Percentiles rank a stretch among this genome's conserved stretches.
These are phyloP conservation scores for Eulemur rubriventer DNA, from an alignment of 2,797 vertebrate genomes.

Conservation along the genomic window DNA sequence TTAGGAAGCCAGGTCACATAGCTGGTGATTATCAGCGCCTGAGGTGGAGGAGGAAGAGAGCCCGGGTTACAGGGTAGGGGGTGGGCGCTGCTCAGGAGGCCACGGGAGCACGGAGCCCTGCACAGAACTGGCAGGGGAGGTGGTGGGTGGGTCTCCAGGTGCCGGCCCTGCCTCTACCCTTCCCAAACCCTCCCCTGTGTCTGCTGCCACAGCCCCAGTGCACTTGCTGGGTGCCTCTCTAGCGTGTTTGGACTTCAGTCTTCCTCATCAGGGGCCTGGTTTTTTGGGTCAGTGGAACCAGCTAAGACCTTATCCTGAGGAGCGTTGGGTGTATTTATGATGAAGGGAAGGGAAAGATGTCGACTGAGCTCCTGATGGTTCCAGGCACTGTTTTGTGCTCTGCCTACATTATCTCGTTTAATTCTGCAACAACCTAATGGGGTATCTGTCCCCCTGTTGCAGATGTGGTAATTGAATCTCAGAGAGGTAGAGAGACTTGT, in stretches of 20 bases:
- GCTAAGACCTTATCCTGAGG: not conserved
- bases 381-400: not conserved
- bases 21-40: not conserved
- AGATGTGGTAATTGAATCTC: not conserved
- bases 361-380: not conserved
- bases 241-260: not conserved
- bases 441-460: not conserved
- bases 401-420: not conserved
- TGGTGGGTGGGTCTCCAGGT: not conserved
- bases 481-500: not conserved
- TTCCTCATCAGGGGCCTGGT: not conserved
- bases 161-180: not conserved
- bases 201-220: not conserved
- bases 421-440: not conserved
- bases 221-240: not conserved
- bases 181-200: not conserved
- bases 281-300: not conserved
- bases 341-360: not conserved
- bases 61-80: not conserved
- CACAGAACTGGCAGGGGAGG: fast-evolving
- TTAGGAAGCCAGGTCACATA: not conserved
- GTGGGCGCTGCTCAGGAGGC: fast-evolving
- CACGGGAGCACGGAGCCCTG: not conserved
- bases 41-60: not conserved
- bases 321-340: not conserved